Conservation (phyloP, 2,888 invertebrate species). For the Athalia circularis region DNA sequence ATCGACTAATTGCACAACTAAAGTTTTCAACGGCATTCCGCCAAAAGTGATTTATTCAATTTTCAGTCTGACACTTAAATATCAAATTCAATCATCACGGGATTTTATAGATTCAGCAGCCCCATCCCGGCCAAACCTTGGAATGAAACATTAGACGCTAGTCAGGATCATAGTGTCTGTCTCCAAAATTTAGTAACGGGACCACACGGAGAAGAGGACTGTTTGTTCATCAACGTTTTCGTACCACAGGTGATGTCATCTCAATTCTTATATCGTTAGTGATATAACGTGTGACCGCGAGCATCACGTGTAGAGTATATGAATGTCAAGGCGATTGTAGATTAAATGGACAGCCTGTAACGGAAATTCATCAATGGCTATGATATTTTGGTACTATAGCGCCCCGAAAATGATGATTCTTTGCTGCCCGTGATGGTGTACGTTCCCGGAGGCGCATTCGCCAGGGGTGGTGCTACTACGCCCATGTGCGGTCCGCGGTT, state of each 20-base stretch:
- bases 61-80: too few relatives aligned
- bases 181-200: slow-evolving; percentile 46
- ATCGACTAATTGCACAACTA: too few relatives aligned
- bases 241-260: slow-evolving; percentile 48
- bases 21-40: too few relatives aligned
- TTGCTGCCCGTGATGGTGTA: slow-evolving; percentile 62
- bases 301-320: too few relatives aligned
- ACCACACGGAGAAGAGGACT: slow-evolving; percentile 55
- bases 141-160: slow-evolving; percentile 53
- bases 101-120: slow-evolving; percentile 45
- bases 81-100: too few relatives aligned
- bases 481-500: slow-evolving; percentile 63
- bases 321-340: too few relatives aligned
- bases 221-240: slow-evolving; percentile 57
- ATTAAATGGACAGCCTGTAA: too few relatives aligned
- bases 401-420: background rate
- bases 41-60: too few relatives aligned
- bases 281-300: background rate
- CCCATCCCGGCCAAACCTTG: slow-evolving; percentile 45
- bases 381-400: background rate
- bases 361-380: too few relatives aligned
- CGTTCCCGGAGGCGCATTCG: slow-evolving; percentile 67
- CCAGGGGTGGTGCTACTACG: slow-evolving; percentile 58
- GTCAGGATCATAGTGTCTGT: slow-evolving; percentile 52
- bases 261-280: background rate